A percentile compares a stretch with the other conserved stretches of the same genome.
Conservation (phyloP, 2,888 invertebrate genomes). For the Smittia aterrima region DNA sequence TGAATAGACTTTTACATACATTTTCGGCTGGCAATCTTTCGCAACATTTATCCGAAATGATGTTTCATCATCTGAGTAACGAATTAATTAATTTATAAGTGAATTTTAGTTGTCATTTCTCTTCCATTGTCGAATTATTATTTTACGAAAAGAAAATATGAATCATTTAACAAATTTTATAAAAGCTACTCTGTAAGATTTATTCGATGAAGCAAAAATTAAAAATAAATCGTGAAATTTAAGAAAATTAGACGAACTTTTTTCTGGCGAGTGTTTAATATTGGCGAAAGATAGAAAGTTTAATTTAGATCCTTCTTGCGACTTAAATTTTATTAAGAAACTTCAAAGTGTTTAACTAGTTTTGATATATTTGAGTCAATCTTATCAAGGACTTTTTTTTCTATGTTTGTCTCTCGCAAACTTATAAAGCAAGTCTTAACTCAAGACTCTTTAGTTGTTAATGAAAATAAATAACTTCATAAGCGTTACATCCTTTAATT, state of each 20-base stretch:
- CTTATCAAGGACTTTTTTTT: too few species aligned
- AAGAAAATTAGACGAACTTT: not conserved
- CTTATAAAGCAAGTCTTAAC: too few species aligned
- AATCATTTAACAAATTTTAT: conserved; percentile 29
- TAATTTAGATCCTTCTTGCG: too few species aligned
- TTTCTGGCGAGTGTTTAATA: too few species aligned
- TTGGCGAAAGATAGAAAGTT: not conserved
- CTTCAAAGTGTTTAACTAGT: too few species aligned
- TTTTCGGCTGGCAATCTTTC: conserved; percentile 13
- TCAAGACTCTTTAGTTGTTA: too few species aligned
- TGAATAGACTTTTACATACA: not conserved
- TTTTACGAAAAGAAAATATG: not conserved
- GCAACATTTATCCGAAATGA: not conserved
- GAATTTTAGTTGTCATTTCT: not conserved
- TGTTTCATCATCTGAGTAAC: not conserved
- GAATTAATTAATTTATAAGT: conserved; percentile 21
- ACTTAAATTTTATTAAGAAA: too few species aligned
- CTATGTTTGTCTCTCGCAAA: too few species aligned
- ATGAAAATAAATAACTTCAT: too few species aligned
- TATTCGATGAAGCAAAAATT: not conserved
- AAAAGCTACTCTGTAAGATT: conserved; percentile 8
- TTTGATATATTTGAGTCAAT: too few species aligned
- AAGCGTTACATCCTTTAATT: too few species aligned
- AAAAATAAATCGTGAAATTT: not conserved
- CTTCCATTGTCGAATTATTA: conserved; percentile 7